phyloP scores from a whole-genome alignment of 1,140 invertebrate species.

The Wasmannia auropunctata region DNA sequence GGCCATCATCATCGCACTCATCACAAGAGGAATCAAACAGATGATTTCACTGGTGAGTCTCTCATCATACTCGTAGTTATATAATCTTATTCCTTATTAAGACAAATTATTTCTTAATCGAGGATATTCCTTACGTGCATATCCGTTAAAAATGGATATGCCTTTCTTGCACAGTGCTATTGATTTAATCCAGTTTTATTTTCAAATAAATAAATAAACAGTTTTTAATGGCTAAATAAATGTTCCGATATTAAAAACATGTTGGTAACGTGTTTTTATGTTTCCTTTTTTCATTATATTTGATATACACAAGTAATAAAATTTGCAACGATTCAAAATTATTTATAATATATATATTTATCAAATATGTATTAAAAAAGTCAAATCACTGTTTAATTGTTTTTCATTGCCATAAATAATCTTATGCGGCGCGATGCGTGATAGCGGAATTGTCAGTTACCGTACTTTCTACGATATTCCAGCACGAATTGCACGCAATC shows the following conservation, averaged over 20 bases:
- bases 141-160: neutral
- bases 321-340: neutral
- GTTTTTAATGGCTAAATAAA: neutral
- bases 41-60: slow-evolving; percentile 80
- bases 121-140: neutral
- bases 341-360: slow-evolving; percentile 4
- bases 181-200: neutral
- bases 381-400: neutral
- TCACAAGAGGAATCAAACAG: slow-evolving; percentile 81
- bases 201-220: neutral
- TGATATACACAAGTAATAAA: neutral
- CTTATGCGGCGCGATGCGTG: neutral
- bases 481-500: slow-evolving; percentile 3
- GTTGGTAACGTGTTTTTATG: neutral
- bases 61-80: neutral
- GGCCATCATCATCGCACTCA: slow-evolving; percentile 79
- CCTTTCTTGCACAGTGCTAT: neutral
- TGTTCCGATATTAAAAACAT: neutral
- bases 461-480: neutral
- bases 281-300: neutral
- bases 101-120: neutral
- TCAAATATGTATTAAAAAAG: neutral
- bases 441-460: neutral
- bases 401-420: neutral
- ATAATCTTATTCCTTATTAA: neutral